Base-by-base conservation (phyloP, 2,113 vertebrate species). In the Pygoscelis antarcticus region DNA sequence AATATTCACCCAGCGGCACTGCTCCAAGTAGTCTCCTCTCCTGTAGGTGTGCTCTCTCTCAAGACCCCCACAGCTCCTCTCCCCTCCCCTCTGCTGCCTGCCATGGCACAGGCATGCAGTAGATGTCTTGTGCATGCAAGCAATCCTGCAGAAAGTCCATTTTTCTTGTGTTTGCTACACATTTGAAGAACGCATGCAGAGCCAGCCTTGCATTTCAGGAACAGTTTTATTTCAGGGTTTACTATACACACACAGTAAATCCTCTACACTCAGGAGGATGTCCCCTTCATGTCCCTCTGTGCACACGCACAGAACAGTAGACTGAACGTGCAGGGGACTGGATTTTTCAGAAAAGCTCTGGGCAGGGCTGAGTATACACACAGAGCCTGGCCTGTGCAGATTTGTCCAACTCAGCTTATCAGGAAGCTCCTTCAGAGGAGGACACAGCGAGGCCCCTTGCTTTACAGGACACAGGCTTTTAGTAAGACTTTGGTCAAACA, bases 291-390 rank as follows among this genome's bases (percentile, higher is more conserved):
- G 17, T 9, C 58, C 61, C 52, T 11, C 60, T 27, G 61, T 10
- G 19, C 25, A 12, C 18, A 15, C 2, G 4, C 16, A 49, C 34
- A 40, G 26, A 65, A 21, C 2, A 3, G 49, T 26, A 68, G 58
- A n/a, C 11, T n/a, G 30, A 62, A 23, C 0, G 0, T 12, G 23
- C 44, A 44, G 32, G 27, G 18, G 16, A 60, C 19, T 11, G n/a
- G 21, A 16, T 44, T 36, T 32, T 65, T 36, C 40, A 64, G 60
- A 65, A 60, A n/a, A 65, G 25, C 25, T 40, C 68, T 40, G 36
- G 34, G 14, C 68, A 57, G 36, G 44, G 54, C 30, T 62, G 34
- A 18, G 16, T 3, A 6, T 2, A 22, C 27, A 30, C 55, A 66
- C 20, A 66, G 14, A 38, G 40, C 23, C 60, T 42, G 60, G 54